Base-by-base conservation (phyloP, 2,113 vertebrate genomes). In the Eudorcas thomsonii region DNA sequence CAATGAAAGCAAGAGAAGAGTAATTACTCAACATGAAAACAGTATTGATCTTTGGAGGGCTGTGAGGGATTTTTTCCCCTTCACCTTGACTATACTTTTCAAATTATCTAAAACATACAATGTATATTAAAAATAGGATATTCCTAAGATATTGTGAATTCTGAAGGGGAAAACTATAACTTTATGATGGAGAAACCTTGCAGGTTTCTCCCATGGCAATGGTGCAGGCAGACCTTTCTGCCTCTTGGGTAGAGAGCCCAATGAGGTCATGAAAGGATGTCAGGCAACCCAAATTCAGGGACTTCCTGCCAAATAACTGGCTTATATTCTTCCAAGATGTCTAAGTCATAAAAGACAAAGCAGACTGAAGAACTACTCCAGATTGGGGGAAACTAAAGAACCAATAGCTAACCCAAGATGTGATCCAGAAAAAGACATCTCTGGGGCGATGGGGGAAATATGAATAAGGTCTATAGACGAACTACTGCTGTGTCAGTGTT, bases 401-500 rank as follows among this genome's bases (percentile, higher is more conserved):
- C 0, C 50, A 89, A 2, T 13, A 15, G 9, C 7, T 5, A 55
- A 28, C 2, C 64, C 57, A 30, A 25, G 8, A 25, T 13, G 12
- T 2, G n/a, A 26, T n/a, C 48, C 3, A n/a, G 14, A 50, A 83
- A 36, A n/a, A 48, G 60, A 36, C 52, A 21, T 74, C 12, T 17
- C 6, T 26, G 28, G 45, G 28, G n/a, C 45, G n/a, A 21, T 0
- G 3, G 28, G 6, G 23, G 23, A n/a, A 43, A n/a, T 21, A 6
- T 0, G 26, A 87, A 3, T 5, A 8, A 57, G 8, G 39, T 9
- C 43, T 28, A 1, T 8, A 13, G 17, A 13, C 3, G 23, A 67
- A 4, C 28, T 2, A 26, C 5, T 21, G 30, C 14, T 25, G 14
- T 7, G 1, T 62, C 39, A 1, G 0, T 2, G 7, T 59, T 19